Evolutionary conservation across 2,888 invertebrate species (phyloP), one percentile per base, ranked within the genome.

Genomic region (Thera obeliscata): DNA sequence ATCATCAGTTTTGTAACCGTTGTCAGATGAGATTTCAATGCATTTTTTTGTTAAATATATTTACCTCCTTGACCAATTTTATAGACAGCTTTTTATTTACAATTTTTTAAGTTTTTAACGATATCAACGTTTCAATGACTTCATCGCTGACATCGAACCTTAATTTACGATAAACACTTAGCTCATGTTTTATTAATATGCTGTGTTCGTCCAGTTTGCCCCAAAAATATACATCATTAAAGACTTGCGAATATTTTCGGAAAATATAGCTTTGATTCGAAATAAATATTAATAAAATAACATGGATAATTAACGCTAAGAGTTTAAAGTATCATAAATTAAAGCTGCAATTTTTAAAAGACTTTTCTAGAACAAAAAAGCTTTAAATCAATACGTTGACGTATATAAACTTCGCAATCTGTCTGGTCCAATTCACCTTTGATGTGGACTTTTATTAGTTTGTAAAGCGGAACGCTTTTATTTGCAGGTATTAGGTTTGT

Each of bases 391-490:
- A 56, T 35, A 7, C 38, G 68, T 59, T 54, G 5, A 59, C 58
- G 60, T 41, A 61, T 61, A 56, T 49, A 62, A 43, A 61, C 49
- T 50, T 56, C 22, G 52, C 61, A 71, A 70, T 73, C 58, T 61
- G 61, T 64, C 62, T 74, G 74, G 46, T 41, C 50, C 71, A 72
- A 79, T 78, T 71, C 71, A 75, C 67, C 80, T 85, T 87, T 85
- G 84, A 86, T 87, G 82, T 83, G 68, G 79, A 79, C 79, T 76
- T 87, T 87, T 82, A 87, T 85, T 76, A 80, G 78, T 77, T 78
- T 82, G 83, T 87, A 84, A 87, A 87, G 80, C 74, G 74, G 73
- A 84, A 86, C 79, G 79, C 84, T 87, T 87, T 87, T 84, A 86
- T 87, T 83, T 74, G 75, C 71, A 54, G 68, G 70, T 63, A 74